A percentile compares a stretch with the other conserved stretches of the same genome.
Evolutionary conservation across 2,797 vertebrate genomes (phyloP).

Genomic region (Argyrosomus regius): DNA sequence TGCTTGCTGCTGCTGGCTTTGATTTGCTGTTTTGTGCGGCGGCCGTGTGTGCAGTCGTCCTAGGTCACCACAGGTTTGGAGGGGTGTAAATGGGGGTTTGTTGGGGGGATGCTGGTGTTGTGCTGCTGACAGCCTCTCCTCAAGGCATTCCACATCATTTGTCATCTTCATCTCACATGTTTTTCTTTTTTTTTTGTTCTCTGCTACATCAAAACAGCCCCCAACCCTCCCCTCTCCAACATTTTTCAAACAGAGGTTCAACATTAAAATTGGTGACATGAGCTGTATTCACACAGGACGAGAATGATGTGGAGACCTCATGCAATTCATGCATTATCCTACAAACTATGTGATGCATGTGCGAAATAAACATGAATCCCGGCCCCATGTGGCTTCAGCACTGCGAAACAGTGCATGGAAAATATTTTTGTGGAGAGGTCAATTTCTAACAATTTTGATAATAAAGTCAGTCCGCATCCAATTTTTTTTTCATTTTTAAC

Average conservation of each 20-base stretch:
- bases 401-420: not conserved
- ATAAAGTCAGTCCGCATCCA: not conserved
- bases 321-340: not conserved
- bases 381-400: no score
- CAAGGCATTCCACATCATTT: slow-evolving; percentile 55
- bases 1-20: slow-evolving; percentile 68
- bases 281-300: slow-evolving; percentile 9
- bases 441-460: not conserved
- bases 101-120: not conserved
- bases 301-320: not conserved
- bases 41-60: slow-evolving; percentile 52
- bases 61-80: slow-evolving; percentile 58
- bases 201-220: slow-evolving; percentile 28
- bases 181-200: slow-evolving; percentile 7
- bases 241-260: slow-evolving; percentile 29
- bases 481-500: not conserved
- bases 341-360: not conserved
- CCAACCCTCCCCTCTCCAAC: no score
- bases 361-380: no score
- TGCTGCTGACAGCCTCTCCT: slow-evolving; percentile 57
- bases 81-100: slow-evolving; percentile 25
- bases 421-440: not conserved
- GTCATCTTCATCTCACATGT: slow-evolving; percentile 53
- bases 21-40: slow-evolving; percentile 66
- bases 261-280: slow-evolving; percentile 29